Percentiles rank a stretch among this genome's conserved stretches.
phyloP scores from a whole-genome alignment of 2,888 invertebrate species.

The Nineta flava region DNA sequence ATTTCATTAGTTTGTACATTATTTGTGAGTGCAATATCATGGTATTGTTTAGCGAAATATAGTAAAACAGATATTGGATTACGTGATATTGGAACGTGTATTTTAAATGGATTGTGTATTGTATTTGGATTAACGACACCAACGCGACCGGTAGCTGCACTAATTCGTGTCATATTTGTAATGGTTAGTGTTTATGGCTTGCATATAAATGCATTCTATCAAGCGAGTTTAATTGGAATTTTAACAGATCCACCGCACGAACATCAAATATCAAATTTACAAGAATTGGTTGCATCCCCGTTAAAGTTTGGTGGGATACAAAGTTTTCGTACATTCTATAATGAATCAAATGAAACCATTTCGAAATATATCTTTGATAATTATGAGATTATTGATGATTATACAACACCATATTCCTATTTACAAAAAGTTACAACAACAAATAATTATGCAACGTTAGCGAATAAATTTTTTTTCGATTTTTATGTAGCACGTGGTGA shows the following conservation, averaged over 20 bases:
- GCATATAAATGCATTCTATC: slow-evolving; percentile 35
- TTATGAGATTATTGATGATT: slow-evolving; percentile 11
- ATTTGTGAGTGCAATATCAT: background rate
- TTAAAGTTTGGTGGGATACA: slow-evolving; percentile 30
- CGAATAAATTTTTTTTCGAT: slow-evolving; percentile 15
- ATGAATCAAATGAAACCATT: slow-evolving; percentile 8
- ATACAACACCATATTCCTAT: slow-evolving; percentile 14
- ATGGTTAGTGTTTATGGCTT: slow-evolving; percentile 35
- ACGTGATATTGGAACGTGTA: slow-evolving; percentile 10
- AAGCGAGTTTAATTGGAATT: slow-evolving; percentile 39
- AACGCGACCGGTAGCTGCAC: slow-evolving; percentile 30
- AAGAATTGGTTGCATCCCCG: slow-evolving; percentile 32
- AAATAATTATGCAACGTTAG: slow-evolving; percentile 16
- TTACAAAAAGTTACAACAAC: slow-evolving; percentile 12
- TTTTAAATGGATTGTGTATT: slow-evolving; percentile 18
- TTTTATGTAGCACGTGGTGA: slow-evolving; percentile 13
- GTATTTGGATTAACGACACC: slow-evolving; percentile 33
- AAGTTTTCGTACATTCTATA: slow-evolving; percentile 27
- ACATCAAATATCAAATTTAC: slow-evolving; percentile 34
- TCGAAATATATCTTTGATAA: slow-evolving; percentile 13
- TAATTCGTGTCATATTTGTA: slow-evolving; percentile 37
- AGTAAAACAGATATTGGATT: slow-evolving; percentile 5
- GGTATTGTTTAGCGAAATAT: background rate
- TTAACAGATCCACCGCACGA: slow-evolving; percentile 36
- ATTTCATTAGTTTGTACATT: slow-evolving; percentile 20